Percentiles rank a stretch among this genome's conserved stretches.
phyloP scores from a whole-genome alignment of 2,113 vertebrate genomes.

The Rhinoptilus africanus region DNA sequence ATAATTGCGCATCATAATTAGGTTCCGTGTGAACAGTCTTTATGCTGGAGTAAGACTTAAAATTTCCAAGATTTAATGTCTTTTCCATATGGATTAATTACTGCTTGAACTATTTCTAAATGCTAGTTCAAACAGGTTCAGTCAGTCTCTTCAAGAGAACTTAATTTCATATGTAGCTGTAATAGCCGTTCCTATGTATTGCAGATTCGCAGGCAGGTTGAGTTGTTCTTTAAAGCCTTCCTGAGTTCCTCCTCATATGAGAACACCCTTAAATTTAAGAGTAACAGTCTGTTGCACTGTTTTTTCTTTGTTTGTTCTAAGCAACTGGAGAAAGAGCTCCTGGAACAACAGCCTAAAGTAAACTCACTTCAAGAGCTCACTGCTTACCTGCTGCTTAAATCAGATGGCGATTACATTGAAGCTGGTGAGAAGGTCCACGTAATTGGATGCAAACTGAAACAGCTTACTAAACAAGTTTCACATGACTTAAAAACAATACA shows the following conservation, averaged over 20 bases:
- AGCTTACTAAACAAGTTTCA: conserved; percentile 79
- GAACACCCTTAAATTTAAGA: background rate
- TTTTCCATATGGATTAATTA: background rate
- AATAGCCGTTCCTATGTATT: background rate
- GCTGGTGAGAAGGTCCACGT: conserved; percentile 88
- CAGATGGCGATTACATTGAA: conserved; percentile 76
- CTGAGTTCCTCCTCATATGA: background rate
- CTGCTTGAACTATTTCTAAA: background rate
- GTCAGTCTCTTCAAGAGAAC: background rate
- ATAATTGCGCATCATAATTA: background rate
- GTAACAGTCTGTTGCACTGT: background rate
- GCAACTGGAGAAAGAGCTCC: conserved; percentile 84
- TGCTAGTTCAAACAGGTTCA: background rate
- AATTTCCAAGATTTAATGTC: background rate
- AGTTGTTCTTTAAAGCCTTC: background rate
- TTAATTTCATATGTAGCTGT: background rate
- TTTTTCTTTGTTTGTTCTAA: conserved; percentile 51
- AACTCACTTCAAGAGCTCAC: conserved; percentile 81
- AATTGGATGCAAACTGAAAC: conserved; percentile 80
- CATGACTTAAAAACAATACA: conserved; percentile 71
- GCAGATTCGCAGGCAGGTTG: background rate
- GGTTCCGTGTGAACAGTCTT: background rate
- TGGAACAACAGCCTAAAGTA: conserved; percentile 71
- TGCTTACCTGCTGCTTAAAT: conserved; percentile 79
- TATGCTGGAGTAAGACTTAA: background rate